Base-by-base conservation (phyloP, 2,888 invertebrate genomes). In the Idaea aversata region DNA sequence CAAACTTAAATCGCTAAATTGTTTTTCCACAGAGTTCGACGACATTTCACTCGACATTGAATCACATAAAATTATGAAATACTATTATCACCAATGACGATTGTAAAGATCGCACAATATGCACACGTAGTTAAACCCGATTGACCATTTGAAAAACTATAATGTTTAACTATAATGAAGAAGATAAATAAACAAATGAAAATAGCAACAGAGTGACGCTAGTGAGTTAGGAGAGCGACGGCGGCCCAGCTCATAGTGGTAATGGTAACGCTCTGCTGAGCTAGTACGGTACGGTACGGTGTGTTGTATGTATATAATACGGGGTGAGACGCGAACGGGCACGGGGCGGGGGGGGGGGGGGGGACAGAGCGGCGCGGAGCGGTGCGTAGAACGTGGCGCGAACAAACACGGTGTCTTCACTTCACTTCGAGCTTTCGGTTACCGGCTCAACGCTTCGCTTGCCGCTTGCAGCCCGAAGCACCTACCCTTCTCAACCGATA, bases 1-100 rank as follows among this genome's bases (percentile, higher is more conserved):
- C 74, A 95, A 88, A 84, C 94, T 95, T 80, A 95, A 93, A 81
- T 95, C 95, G 86, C 95, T 94, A 90, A 95, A 96, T 85, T 95
- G 95, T 86, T 94, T 91, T 76, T 94, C 95, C 93, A 94, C 88
- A 72, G 89, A 91, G 78, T 88, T 91, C 72, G 89, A 86, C 72
- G 89, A 86, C 89, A 91, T 91, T 83, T 82, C 84, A 85, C 83
- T 79, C 15, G 47, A 4, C 58, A 16, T 58, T 58, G 5, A 58
- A 13, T 15, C 15, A 58, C n/a, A 58, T 16, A 15, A 58, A 58
- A 58, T 6, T 16, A 15, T 13, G 15, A 15, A 15, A 4, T 6
- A 58, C 6, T 4, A 16, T 16, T 58, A 58, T 58, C 58, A 58
- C 47, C 7, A 47, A 2, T 3, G 10, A 47, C 10, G 47, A 10